Conservation (phyloP, 2,888 invertebrate species). For the Volucella inanis region DNA sequence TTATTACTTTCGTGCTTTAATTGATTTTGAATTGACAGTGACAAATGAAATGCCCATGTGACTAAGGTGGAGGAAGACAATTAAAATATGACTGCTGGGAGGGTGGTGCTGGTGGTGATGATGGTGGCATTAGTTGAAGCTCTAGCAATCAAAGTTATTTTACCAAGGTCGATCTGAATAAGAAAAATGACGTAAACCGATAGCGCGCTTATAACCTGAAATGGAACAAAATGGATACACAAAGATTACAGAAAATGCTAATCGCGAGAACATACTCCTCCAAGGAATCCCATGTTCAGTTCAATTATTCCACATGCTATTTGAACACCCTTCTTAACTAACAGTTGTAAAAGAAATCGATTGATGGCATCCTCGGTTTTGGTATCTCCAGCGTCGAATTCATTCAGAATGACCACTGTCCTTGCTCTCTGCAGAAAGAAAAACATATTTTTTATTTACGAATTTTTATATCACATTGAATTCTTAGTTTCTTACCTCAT, state of each 20-base stretch:
- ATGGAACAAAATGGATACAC: background rate
- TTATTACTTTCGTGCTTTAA: conserved; percentile 42
- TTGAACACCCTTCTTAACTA: conserved; percentile 72
- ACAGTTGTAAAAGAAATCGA: conserved; percentile 78
- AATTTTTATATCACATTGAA: background rate
- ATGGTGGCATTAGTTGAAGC: conserved; percentile 12
- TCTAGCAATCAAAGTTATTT: conserved; percentile 76
- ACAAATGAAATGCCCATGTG: conserved; percentile 29
- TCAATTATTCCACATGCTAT: conserved; percentile 79
- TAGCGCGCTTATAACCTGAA: conserved; percentile 78
- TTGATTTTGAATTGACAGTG: conserved; percentile 51
- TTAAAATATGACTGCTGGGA: conserved; percentile 2
- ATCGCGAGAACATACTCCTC: conserved; percentile 76
- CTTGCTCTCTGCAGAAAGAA: conserved; percentile 77
- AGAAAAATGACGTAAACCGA: conserved; percentile 80
- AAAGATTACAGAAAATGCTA: background rate
- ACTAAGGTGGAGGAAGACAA: too few relatives aligned
- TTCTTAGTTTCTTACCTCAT: conserved; percentile 28
- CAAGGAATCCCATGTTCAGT: conserved; percentile 78
- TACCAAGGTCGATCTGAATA: conserved; percentile 80
- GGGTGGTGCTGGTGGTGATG: background rate
- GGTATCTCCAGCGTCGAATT: conserved; percentile 73
- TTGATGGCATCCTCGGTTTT: conserved; percentile 77
- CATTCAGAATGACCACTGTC: conserved; percentile 76
- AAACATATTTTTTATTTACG: background rate